Conservation (phyloP, 2,113 vertebrate species). For the Chaetops frenatus region DNA sequence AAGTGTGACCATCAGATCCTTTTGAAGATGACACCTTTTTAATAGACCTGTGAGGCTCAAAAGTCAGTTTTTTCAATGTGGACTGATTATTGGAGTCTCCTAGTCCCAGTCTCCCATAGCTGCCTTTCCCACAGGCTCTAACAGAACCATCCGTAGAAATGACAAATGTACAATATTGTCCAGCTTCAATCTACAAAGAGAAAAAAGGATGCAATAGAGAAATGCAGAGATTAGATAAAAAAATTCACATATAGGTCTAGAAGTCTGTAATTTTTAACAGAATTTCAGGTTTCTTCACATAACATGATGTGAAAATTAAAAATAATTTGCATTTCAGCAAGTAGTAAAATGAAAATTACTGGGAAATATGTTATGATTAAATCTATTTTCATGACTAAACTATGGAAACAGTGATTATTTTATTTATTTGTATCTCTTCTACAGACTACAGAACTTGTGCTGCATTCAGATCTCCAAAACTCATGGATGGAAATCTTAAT, state of each 20-base stretch:
- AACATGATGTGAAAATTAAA: not conserved
- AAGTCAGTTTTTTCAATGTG: conserved; percentile 84
- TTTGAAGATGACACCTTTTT: conserved; percentile 85
- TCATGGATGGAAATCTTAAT: not conserved
- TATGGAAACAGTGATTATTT: not conserved
- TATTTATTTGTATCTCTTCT: not conserved
- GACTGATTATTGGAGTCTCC: conserved; percentile 87
- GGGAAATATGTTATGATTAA: not conserved
- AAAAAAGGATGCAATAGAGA: not conserved
- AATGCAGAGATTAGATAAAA: not conserved
- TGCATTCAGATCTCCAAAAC: not conserved
- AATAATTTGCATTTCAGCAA: not conserved
- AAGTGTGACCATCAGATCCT: conserved; percentile 84
- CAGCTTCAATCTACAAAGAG: conserved; percentile 79
- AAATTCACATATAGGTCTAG: not conserved
- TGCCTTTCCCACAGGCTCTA: conserved; percentile 84
- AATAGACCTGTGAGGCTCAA: conserved; percentile 83
- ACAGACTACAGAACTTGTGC: not conserved
- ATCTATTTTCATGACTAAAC: not conserved
- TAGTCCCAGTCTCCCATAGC: conserved; percentile 81
- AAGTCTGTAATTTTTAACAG: not conserved
- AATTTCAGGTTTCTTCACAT: not conserved
- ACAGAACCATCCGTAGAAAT: conserved; percentile 84
- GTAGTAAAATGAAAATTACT: not conserved
- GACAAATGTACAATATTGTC: conserved; percentile 85